Evolutionary conservation across 2,888 invertebrate genomes (phyloP).

Genomic region (Phragmatobia fuliginosa): DNA sequence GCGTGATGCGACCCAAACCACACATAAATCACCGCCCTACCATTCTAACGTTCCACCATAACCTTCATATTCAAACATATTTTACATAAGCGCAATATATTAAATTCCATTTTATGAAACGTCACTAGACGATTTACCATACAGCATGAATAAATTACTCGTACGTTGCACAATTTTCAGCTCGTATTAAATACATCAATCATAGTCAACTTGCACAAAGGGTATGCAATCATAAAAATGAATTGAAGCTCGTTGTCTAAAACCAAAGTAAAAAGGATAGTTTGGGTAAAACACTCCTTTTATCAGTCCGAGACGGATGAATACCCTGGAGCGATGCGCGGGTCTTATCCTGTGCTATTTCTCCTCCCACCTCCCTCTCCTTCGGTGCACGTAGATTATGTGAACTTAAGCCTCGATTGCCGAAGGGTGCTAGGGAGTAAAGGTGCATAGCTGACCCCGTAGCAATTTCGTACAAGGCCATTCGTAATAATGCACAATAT

Average conservation of each 20-base stretch:
- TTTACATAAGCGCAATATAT: slow-evolving; percentile 69
- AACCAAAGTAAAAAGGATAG: slow-evolving; percentile 61
- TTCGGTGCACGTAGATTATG: slow-evolving; percentile 54
- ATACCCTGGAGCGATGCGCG: slow-evolving; percentile 61
- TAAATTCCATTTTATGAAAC: slow-evolving; percentile 67
- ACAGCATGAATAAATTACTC: slow-evolving; percentile 68
- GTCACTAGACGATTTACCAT: slow-evolving; percentile 58
- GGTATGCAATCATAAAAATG: slow-evolving; percentile 60
- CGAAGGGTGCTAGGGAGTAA: slow-evolving; percentile 58
- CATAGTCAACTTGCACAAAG: slow-evolving; percentile 52
- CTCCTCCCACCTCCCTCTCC: slow-evolving; percentile 30
- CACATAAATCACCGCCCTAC: slow-evolving; percentile 46
- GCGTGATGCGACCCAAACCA: slow-evolving; percentile 38
- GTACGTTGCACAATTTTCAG: slow-evolving; percentile 60
- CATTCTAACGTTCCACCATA: slow-evolving; percentile 35
- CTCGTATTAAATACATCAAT: slow-evolving; percentile 63
- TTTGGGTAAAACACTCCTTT: slow-evolving; percentile 62
- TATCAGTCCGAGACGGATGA: slow-evolving; percentile 66
- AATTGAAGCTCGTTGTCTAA: slow-evolving; percentile 57
- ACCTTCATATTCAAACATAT: slow-evolving; percentile 41
- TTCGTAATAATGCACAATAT: slow-evolving; percentile 53
- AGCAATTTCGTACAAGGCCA: slow-evolving; percentile 40
- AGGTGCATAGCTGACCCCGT: slow-evolving; percentile 58
- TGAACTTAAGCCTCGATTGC: slow-evolving; percentile 54
- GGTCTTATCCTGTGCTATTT: slow-evolving; percentile 50